Conservation (phyloP, 2,797 vertebrate species). For the Scarus forsteni region DNA sequence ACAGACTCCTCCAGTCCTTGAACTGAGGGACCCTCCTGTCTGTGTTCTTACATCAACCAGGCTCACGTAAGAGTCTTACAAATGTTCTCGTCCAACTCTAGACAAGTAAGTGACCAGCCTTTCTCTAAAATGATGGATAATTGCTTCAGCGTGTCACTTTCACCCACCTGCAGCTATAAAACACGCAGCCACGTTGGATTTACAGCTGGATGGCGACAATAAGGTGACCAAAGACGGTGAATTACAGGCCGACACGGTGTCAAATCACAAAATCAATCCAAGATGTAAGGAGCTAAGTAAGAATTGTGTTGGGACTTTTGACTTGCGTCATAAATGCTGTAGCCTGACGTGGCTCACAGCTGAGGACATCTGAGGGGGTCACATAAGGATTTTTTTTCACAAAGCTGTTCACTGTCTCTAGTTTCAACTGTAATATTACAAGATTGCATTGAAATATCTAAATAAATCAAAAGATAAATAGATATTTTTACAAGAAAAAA, state of each 20-base stretch:
- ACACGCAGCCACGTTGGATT: neutral
- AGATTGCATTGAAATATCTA: too few species aligned
- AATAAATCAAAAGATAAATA: too few species aligned
- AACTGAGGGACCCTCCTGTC: neutral
- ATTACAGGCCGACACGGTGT: conserved; percentile 9
- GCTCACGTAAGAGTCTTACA: neutral
- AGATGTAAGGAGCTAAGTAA: conserved; percentile 12
- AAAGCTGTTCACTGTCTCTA: neutral
- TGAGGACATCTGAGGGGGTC: conserved; percentile 1
- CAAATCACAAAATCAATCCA: conserved; percentile 31
- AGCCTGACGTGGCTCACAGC: conserved; percentile 6
- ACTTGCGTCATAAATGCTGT: conserved; percentile 4
- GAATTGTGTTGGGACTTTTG: conserved; percentile 18
- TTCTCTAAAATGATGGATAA: neutral
- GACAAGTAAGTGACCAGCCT: neutral
- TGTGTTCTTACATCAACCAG: neutral
- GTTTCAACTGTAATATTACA: neutral
- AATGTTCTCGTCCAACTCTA: neutral
- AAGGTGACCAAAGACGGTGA: neutral
- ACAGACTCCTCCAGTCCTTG: too few species aligned
- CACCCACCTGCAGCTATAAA: neutral
- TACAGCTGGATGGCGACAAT: conserved; percentile 2
- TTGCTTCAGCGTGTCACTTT: neutral
- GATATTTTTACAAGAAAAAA: too few species aligned
- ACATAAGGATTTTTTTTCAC: conserved; percentile 5